A percentile compares a stretch with the other conserved stretches of the same genome.
Evolutionary conservation across 1,140 invertebrate species (phyloP).

Genomic region (Ceratitis capitata): DNA sequence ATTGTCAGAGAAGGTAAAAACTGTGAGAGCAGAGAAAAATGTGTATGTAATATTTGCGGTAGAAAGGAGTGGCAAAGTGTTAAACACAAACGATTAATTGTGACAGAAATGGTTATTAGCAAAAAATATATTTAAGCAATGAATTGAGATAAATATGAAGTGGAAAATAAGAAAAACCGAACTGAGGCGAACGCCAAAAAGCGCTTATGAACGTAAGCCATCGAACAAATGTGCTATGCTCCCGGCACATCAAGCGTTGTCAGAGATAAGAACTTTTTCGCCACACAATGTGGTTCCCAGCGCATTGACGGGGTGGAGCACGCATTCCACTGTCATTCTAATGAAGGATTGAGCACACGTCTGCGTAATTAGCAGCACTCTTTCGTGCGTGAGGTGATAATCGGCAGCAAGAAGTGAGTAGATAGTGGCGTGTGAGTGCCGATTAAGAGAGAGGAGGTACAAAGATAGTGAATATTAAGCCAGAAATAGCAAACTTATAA

Average conservation of each 20-base stretch:
- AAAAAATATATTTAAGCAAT: neutral
- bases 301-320: neutral
- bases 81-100: neutral
- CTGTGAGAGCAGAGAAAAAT: neutral
- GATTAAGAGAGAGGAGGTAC: no score
- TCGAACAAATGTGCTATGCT: neutral
- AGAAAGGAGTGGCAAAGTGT: neutral
- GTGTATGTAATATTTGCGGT: neutral
- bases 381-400: neutral
- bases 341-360: neutral
- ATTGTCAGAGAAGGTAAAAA: neutral
- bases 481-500: no score
- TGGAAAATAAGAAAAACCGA: neutral
- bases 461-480: no score
- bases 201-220: neutral
- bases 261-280: neutral
- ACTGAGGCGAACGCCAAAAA: neutral
- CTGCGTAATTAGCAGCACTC: neutral
- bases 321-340: neutral
- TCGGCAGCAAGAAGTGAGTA: neutral
- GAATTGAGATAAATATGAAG: neutral
- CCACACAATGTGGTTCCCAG: neutral
- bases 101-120: neutral
- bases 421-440: no score
- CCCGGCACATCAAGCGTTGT: neutral